Base-by-base conservation (phyloP, 2,797 vertebrate species). In the Danio choprae region DNA sequence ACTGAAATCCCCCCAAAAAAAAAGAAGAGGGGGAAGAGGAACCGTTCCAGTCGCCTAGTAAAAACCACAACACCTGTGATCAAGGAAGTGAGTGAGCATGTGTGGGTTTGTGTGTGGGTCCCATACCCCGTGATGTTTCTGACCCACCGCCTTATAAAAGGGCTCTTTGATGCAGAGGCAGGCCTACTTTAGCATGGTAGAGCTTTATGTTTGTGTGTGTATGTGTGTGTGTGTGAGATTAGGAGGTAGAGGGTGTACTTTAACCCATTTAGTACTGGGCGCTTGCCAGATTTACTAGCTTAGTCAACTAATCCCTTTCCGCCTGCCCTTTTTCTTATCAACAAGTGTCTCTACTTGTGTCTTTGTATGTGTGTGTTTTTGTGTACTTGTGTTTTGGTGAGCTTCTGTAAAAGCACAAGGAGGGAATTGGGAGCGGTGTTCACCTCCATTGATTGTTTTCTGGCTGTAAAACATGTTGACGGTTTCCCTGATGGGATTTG, bases 191-290 rank as follows among this genome's bases (percentile, higher is more conserved):
- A 74, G 53, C 77, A 69, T 69, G 84, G 67, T 55, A 40, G 71
- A 79, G 89, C 29, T 69, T 69, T 75, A 67, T 43, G 72, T 56
- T 77, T 48, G 71, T 77, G 62, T 64, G 64, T 64, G 71, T 62
- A 44, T 53, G 22, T 62, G 56, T 67, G 71, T 48, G 72, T 71
- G 80, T 70, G 69, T 56, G 74, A 69, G 89, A 92, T 92, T 92
- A 91, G 86, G 80, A 89, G 89, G 90, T 87, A 87, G 77, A 81
- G 90, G 90, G 91, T 91, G 88, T 86, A 88, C 87, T 92, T 94
- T 93, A 94, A 93, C 93, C 92, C 92, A 93, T 92, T 94, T 94
- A 93, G 64, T 87, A 85, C 90, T 89, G 87, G 90, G 89, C 84
- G 87, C 87, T 86, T 89, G 92, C 92, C 92, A 93, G 92, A 91